phyloP scores from a whole-genome alignment of 2,113 vertebrate genomes.

The Axis porcinus region DNA sequence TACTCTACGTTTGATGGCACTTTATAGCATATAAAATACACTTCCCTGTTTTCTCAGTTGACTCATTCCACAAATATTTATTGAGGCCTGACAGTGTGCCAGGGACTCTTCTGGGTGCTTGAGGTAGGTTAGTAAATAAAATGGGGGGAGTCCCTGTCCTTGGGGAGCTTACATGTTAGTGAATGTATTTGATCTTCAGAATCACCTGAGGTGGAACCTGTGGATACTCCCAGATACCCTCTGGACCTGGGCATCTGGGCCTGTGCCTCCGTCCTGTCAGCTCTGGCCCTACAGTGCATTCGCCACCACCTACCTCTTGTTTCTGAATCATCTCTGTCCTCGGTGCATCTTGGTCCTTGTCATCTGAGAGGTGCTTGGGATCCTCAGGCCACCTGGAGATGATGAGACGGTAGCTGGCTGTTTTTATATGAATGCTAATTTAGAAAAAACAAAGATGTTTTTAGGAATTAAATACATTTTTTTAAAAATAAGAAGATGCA shows the following conservation, averaged over 20 bases:
- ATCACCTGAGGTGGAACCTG: accelerated
- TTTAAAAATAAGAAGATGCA: not conserved
- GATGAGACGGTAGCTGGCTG: not conserved
- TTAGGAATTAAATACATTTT: not conserved
- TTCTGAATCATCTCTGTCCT: not conserved
- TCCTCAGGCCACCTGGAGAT: not conserved
- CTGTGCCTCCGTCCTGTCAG: not conserved
- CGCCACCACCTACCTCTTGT: not conserved
- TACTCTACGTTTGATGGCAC: not conserved
- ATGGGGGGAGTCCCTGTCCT: not conserved
- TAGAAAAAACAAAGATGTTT: not conserved
- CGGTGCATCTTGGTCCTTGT: not conserved
- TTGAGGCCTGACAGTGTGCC: not conserved
- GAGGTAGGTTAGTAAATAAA: not conserved
- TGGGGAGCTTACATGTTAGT: not conserved
- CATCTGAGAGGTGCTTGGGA: not conserved
- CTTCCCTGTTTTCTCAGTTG: not conserved
- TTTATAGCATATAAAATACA: not conserved
- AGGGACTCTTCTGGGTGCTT: not conserved
- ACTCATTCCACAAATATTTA: not conserved
- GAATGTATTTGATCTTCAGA: not conserved
- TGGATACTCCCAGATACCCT: not conserved
- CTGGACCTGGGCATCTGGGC: not conserved
- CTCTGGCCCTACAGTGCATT: not conserved
- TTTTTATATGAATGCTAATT: not conserved